Conservation (phyloP, 2,888 invertebrate genomes). For the Salticus scenicus region DNA sequence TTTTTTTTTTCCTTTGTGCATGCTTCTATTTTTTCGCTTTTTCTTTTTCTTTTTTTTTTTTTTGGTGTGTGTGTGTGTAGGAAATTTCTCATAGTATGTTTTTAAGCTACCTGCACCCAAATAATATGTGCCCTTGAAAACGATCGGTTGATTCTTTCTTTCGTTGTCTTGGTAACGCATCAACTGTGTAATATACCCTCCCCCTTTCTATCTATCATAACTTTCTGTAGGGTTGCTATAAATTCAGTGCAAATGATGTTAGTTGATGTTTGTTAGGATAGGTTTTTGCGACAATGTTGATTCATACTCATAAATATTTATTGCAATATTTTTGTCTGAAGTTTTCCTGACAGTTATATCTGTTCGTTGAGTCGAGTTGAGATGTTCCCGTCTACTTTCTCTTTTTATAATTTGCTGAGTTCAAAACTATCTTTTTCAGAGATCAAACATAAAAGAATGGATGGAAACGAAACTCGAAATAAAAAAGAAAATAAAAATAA, state of each 20-base stretch:
- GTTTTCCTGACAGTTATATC: too few species aligned
- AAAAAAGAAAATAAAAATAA: too few species aligned
- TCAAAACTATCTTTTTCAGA: too few species aligned
- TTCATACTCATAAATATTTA: background rate
- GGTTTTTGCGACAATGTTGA: background rate
- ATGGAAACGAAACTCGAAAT: too few species aligned
- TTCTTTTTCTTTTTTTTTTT: background rate
- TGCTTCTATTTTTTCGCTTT: background rate
- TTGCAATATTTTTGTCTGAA: background rate
- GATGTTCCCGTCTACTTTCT: too few species aligned
- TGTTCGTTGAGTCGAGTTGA: too few species aligned
- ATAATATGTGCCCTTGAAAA: constrained; percentile 60
- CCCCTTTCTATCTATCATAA: constrained; percentile 13
- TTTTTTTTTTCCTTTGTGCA: background rate
- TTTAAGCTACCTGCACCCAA: constrained; percentile 9
- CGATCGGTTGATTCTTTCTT: constrained; percentile 30
- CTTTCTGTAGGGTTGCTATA: constrained; percentile 36
- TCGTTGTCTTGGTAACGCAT: constrained; percentile 46
- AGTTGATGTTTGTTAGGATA: background rate
- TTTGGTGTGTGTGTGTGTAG: background rate
- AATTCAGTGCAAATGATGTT: constrained; percentile 1
- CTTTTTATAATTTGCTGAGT: too few species aligned
- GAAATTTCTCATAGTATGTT: too few species aligned
- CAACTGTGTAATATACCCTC: background rate
- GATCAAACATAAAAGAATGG: too few species aligned